Percentiles rank a stretch among this genome's conserved stretches.
Conservation (phyloP, 2,888 invertebrate species). For the Trilocha varians region DNA sequence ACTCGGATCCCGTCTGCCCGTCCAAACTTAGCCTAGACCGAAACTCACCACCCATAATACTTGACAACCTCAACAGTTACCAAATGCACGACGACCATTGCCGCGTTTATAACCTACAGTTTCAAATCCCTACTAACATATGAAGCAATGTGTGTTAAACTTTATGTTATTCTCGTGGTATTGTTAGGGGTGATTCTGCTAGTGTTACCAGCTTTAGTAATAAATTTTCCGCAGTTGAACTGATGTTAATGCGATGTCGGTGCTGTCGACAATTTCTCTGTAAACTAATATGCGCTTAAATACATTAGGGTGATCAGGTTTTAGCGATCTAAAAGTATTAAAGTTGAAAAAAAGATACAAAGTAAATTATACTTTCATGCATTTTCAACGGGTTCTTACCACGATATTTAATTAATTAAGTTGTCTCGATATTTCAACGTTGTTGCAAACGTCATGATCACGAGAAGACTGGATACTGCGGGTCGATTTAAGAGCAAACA, state of each 20-base stretch:
- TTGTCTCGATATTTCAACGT: too few relatives aligned
- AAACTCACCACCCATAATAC: neutral
- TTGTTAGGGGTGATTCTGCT: neutral
- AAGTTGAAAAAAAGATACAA: too few relatives aligned
- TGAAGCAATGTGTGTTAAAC: neutral
- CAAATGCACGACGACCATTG: neutral
- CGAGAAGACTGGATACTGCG: too few relatives aligned
- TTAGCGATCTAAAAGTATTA: too few relatives aligned
- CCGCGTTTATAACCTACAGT: neutral
- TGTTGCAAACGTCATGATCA: too few relatives aligned
- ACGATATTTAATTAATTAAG: too few relatives aligned
- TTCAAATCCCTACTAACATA: neutral
- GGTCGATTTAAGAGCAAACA: too few relatives aligned
- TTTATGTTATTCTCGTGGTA: neutral
- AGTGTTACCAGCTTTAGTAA: constrained; percentile 5
- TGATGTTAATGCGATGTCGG: constrained; percentile 1
- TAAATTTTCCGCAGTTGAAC: constrained; percentile 10
- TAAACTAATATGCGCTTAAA: neutral
- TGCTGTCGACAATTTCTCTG: neutral
- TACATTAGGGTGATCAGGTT: too few relatives aligned
- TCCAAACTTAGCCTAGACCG: neutral
- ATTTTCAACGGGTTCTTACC: too few relatives aligned
- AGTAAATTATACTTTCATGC: too few relatives aligned
- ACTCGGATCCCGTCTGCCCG: neutral
- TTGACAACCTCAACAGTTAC: neutral